Evolutionary conservation across 2,888 invertebrate species (phyloP), one percentile per base, ranked within the genome.

Genomic region (Lepidochitona cinerea): DNA sequence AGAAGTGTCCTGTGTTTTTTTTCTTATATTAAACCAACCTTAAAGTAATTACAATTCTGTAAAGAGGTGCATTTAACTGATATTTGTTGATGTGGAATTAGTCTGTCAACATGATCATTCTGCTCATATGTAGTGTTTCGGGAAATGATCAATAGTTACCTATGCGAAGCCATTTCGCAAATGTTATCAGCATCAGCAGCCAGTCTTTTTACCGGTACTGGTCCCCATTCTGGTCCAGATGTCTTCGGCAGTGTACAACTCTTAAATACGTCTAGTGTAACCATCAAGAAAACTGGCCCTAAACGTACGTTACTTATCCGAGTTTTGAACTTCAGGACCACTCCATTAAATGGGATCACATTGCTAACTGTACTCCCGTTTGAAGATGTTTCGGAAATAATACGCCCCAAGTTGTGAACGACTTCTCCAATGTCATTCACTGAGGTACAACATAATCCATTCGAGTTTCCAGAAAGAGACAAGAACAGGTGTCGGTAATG

Each of bases 211-310:
- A 84, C 75, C 1, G 83, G 81, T 12, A 85, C 76, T 1, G 84
- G 84, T 6, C 84, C 84, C 84, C 84, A 84, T 37, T 84, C 71
- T 69, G 76, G 76, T 37, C 81, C 81, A 1, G 82, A 74, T 37
- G 73, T 79, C 71, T 84, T 84, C 9, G 84, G 84, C 71, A 81
- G 87, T 81, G 67, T 87, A 81, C 69, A 89, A 80, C 77, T 89
- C 86, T 71, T 87, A 82, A 66, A 88, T 75, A 79, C 86, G 83
- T 73, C 85, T 54, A 88, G 79, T 59, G 89, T 88, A 66, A 85
- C 85, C 69, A 53, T 41, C 35, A 85, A 71, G 32, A 79, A 69
- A 68, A 75, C 74, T 18, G 79, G 77, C 0, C 80, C 79, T 54
- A 72, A 75, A 54, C 72, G 29, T n/a, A 32, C 29, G 1, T 23